Conservation (phyloP, 2,113 vertebrate genomes). For the Guaruba guarouba region DNA sequence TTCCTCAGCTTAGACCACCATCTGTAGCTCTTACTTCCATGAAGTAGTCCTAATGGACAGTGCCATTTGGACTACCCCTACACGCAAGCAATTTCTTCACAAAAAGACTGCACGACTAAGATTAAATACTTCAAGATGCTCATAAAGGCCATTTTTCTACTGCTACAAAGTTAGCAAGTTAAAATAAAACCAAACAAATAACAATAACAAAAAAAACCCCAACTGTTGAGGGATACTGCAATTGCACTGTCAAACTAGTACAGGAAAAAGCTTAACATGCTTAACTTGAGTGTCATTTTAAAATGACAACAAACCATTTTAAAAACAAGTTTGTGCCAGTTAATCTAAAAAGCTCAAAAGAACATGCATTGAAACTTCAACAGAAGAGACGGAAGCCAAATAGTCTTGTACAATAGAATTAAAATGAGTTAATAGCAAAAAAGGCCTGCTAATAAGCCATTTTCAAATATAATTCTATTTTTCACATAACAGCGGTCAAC, state of each 20-base stretch:
- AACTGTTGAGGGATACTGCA: neutral
- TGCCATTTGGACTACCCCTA: slow-evolving; percentile 20
- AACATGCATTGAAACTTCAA: slow-evolving; percentile 51
- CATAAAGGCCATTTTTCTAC: neutral
- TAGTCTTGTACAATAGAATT: slow-evolving; percentile 45
- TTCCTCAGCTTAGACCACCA: neutral
- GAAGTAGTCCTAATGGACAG: slow-evolving; percentile 34
- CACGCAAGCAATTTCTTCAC: slow-evolving; percentile 20
- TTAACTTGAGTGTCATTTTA: slow-evolving; percentile 25
- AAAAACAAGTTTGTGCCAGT: slow-evolving; percentile 41
- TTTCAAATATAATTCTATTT: slow-evolving; percentile 57
- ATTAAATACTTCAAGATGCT: slow-evolving; percentile 16
- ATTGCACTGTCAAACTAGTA: slow-evolving; percentile 13
- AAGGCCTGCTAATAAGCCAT: slow-evolving; percentile 54
- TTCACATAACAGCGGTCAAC: neutral
- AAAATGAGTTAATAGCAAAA: slow-evolving; percentile 61
- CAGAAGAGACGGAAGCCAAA: slow-evolving; percentile 6
- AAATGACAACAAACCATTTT: slow-evolving; percentile 50
- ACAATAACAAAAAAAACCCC: neutral
- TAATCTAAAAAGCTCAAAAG: slow-evolving; percentile 55
- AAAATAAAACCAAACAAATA: neutral
- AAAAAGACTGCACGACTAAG: neutral
- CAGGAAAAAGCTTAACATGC: slow-evolving; percentile 59
- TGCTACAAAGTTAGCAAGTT: neutral
- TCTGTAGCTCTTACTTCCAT: slow-evolving; percentile 18